Base-by-base conservation (phyloP, 2,113 vertebrate species). In the Campylorhamphus procurvoides region DNA sequence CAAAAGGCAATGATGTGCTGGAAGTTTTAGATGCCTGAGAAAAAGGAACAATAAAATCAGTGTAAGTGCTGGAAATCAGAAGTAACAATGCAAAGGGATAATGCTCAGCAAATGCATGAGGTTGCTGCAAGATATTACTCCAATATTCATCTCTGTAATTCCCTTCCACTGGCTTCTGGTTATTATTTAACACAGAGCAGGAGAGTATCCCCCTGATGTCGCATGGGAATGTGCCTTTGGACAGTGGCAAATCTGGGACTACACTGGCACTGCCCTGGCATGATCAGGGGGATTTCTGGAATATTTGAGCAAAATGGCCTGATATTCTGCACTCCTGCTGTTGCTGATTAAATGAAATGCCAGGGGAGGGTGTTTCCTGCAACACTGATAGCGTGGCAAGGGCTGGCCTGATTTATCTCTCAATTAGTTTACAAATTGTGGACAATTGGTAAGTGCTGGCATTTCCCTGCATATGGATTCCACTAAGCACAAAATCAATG, bases 401-500 rank as follows among this genome's bases (percentile, higher is more conserved):
- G 75, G 63, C 33, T 50, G 37, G 74, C 72, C 80, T 78, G 87
- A 96, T 95, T 97, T 94, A 95, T 97, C 93, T 96, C 95, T 93
- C 94, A 89, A 86, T 94, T 97, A 96, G 91, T 91, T 96, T 93
- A 95, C 90, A 96, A 96, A 97, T 78, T 93, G 94, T 72, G 85
- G 95, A 63, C 95, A 83, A 93, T 91, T 89, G 94, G 72, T 68
- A 90, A 94, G 91, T 64, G 89, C 76, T 96, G 96, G 89, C 82
- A 66, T 91, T 75, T 93, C 91, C 63, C 84, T 87, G 90, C 55
- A 17, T 20, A 35, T 80, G 82, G 95, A 95, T 91, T 75, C 88
- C 84, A 50, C 91, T 55, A 29, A 97, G 76, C 94, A 97, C 56
- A 97, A 97, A 97, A 96, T 97, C 97, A 16, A 89, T 96, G 89